phyloP scores from a whole-genome alignment of 2,113 vertebrate species.

The Tetrax tetrax region DNA sequence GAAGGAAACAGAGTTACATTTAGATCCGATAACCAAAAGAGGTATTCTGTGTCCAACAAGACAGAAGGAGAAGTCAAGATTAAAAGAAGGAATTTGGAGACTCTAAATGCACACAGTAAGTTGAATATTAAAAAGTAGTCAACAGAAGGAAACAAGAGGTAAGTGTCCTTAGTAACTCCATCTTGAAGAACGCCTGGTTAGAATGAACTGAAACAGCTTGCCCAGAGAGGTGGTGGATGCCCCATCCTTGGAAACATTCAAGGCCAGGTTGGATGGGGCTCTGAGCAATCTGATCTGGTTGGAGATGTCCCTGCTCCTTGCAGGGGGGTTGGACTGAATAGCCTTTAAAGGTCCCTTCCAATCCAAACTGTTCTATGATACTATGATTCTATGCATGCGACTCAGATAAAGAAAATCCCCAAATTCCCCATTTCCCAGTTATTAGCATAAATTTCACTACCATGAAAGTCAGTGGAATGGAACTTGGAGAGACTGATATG shows the following conservation, averaged over 20 bases:
- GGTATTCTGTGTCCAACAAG: neutral
- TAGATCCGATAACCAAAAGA: neutral
- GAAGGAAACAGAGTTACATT: neutral
- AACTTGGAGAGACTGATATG: neutral
- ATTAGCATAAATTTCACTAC: neutral
- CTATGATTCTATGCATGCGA: neutral
- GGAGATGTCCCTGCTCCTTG: too few relatives aligned
- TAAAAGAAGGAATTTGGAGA: neutral
- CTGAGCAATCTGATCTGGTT: too few relatives aligned
- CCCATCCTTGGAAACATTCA: too few relatives aligned
- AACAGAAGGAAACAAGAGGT: neutral
- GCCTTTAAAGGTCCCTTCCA: too few relatives aligned
- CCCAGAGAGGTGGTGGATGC: too few relatives aligned
- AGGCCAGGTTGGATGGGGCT: too few relatives aligned
- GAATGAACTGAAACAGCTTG: too few relatives aligned
- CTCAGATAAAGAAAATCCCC: neutral
- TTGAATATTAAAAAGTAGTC: neutral
- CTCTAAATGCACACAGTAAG: neutral
- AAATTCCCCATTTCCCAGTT: neutral
- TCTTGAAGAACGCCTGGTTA: neutral
- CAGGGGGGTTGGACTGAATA: too few relatives aligned
- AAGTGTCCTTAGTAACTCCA: neutral
- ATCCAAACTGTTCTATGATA: too few relatives aligned
- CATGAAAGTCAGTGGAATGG: neutral
- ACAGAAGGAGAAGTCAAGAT: neutral